Base-by-base conservation (phyloP, 2,113 vertebrate genomes). In the Panurus biarmicus region DNA sequence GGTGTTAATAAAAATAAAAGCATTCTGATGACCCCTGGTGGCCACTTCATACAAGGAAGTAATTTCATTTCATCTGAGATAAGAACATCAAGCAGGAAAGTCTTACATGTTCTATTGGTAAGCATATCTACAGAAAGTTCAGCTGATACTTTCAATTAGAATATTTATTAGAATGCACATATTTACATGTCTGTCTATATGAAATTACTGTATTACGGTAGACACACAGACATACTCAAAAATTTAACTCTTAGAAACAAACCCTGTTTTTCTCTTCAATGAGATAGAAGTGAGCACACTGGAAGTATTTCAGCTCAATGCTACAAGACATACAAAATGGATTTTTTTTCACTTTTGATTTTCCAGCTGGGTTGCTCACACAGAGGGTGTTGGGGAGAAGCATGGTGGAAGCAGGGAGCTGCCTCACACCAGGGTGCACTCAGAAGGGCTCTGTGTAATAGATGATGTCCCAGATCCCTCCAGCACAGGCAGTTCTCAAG, bases 11-110 rank as follows among this genome's bases (percentile, higher is more conserved):
- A 92, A 89, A 96, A 93, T 45, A 96, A 96, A 96, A 97, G 98
- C 94, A 94, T 98, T 97, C 96, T 98, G 97, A 97, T 97, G 98
- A 98, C 98, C 98, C 97, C 98, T 98, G 96, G 97, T 98, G 98
- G 98, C 97, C 97, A 91, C 80, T 97, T 96, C 91, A 84, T 80
- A 96, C 73, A 95, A 65, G 50, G 47, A 89, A 35, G 45, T 47
- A 72, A 75, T n/a, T 21, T 44, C 24, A 16, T 45, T 89, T 50
- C 60, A 50, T 54, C 51, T 33, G 24, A 77, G 78, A 83, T 86
- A 67, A 65, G 48, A 28, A n/a, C 51, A 22, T 23, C 24, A 60
- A 93, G 79, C 14, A 79, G 38, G 38, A 85, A 29, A 6, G 16
- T 51, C 13, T 47, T 38, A 21, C 6, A 9, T n/a, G 7, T 56